phyloP scores from a whole-genome alignment of 2,888 invertebrate genomes.

The Eristalis arbustorum region DNA sequence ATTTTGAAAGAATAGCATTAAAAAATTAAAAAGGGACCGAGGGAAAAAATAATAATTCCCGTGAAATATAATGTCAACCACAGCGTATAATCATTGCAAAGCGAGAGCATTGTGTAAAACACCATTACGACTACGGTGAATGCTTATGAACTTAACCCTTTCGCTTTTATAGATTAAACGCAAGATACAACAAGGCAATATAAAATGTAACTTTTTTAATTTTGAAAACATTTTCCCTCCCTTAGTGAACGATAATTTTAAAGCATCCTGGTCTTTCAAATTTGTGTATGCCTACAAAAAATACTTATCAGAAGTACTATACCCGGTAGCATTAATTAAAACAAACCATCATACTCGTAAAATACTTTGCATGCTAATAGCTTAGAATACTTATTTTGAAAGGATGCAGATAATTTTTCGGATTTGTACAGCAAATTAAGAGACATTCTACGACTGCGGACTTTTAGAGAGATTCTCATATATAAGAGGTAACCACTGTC shows the following conservation, averaged over 20 bases:
- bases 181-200: constrained; percentile 21
- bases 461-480: too few species aligned
- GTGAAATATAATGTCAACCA: constrained; percentile 66
- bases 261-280: not conserved
- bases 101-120: constrained; percentile 31
- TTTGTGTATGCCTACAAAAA: constrained; percentile 24
- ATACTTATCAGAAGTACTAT: not conserved
- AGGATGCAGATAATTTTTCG: not conserved
- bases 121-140: constrained; percentile 9
- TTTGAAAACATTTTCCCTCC: constrained; percentile 43
- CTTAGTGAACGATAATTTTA: constrained; percentile 11
- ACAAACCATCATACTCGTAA: constrained; percentile 23
- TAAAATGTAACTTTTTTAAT: constrained; percentile 59
- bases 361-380: constrained; percentile 45
- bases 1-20: not conserved
- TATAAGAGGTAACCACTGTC: too few species aligned
- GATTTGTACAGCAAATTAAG: too few species aligned
- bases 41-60: constrained; percentile 53
- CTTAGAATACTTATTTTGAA: not conserved
- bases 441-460: too few species aligned
- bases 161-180: constrained; percentile 53
- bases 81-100: constrained; percentile 49
- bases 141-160: constrained; percentile 57
- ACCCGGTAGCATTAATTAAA: constrained; percentile 42
- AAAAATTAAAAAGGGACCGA: constrained; percentile 22